Conservation (phyloP, 92 coral and sea anemone genomes). For the Epizoanthus ramosus region DNA sequence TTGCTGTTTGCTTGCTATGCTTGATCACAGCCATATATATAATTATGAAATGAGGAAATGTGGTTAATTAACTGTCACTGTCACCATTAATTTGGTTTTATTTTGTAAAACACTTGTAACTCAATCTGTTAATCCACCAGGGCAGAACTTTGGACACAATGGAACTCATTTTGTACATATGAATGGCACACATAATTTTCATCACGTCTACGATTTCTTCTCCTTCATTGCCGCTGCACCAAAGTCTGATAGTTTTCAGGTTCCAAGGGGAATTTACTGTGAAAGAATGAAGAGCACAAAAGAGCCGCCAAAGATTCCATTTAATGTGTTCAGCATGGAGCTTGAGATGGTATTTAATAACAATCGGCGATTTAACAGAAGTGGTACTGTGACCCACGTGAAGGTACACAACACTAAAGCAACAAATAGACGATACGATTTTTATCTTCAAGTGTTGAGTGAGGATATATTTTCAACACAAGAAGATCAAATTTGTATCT, state of each 20-base stretch:
- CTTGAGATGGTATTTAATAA: slow-evolving; percentile 30
- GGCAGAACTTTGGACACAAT: not conserved
- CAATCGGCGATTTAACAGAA: not conserved
- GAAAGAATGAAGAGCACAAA: slow-evolving; percentile 56
- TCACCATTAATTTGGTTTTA: too few relatives aligned
- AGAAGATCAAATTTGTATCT: too few relatives aligned
- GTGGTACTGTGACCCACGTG: slow-evolving; percentile 22
- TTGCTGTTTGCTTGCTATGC: too few relatives aligned
- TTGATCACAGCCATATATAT: too few relatives aligned
- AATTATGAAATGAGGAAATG: too few relatives aligned
- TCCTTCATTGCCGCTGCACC: slow-evolving; percentile 68
- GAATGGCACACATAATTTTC: slow-evolving; percentile 53
- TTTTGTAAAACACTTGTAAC: too few relatives aligned
- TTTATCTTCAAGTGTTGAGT: too few relatives aligned
- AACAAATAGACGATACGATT: too few relatives aligned
- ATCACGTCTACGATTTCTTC: slow-evolving; percentile 77
- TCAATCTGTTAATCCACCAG: slow-evolving; percentile 5
- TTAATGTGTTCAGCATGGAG: slow-evolving; percentile 59
- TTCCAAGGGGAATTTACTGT: slow-evolving; percentile 75
- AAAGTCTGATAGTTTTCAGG: slow-evolving; percentile 52
- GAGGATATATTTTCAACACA: too few relatives aligned
- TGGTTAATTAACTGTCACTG: too few relatives aligned
- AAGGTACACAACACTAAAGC: slow-evolving; percentile 32
- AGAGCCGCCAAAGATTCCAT: slow-evolving; percentile 55
- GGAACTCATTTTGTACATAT: not conserved